Evolutionary conservation across 1,140 invertebrate species (phyloP).

Genomic region (Trachymyrmex cornetzi): DNA sequence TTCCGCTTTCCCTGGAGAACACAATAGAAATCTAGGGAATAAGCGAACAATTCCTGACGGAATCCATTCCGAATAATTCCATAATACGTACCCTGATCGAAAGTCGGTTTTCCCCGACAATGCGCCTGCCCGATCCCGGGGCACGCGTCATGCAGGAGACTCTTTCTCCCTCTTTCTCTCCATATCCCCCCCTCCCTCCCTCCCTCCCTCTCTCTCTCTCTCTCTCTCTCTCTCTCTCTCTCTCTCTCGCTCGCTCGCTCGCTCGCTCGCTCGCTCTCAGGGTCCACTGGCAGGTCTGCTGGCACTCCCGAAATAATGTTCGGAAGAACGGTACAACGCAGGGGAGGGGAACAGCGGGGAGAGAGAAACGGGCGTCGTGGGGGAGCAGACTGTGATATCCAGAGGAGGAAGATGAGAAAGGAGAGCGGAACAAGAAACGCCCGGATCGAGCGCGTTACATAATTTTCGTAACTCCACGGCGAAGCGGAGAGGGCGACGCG

Average conservation of each 20-base stretch:
- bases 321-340: slow-evolving; percentile 49
- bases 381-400: slow-evolving; percentile 40
- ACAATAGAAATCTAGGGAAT: too few species aligned
- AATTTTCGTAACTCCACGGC: slow-evolving; percentile 70
- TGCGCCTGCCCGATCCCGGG: slow-evolving; percentile 75
- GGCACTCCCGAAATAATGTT: slow-evolving; percentile 83
- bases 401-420: slow-evolving; percentile 58
- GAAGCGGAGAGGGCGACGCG: slow-evolving; percentile 36
- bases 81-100: slow-evolving; percentile 28
- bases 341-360: slow-evolving; percentile 31
- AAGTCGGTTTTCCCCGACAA: slow-evolving; percentile 56
- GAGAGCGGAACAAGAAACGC: slow-evolving; percentile 58
- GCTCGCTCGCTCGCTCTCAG: slow-evolving; percentile 28
- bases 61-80: too few species aligned
- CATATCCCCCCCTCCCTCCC: slow-evolving; percentile 30
- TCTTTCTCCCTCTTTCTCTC: slow-evolving; percentile 42
- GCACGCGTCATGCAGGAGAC: slow-evolving; percentile 65
- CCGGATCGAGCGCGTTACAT: slow-evolving; percentile 74
- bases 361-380: slow-evolving; percentile 27
- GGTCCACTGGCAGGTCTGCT: slow-evolving; percentile 74
- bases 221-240: slow-evolving; percentile 20
- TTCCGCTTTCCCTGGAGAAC: too few species aligned
- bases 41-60: too few species aligned
- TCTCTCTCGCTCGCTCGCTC: slow-evolving; percentile 21
- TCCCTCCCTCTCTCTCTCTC: slow-evolving; percentile 21